Evolutionary conservation across 2,797 vertebrate species (phyloP), one percentile per base, ranked within the genome.

Genomic region (Chloroceryle inda): DNA sequence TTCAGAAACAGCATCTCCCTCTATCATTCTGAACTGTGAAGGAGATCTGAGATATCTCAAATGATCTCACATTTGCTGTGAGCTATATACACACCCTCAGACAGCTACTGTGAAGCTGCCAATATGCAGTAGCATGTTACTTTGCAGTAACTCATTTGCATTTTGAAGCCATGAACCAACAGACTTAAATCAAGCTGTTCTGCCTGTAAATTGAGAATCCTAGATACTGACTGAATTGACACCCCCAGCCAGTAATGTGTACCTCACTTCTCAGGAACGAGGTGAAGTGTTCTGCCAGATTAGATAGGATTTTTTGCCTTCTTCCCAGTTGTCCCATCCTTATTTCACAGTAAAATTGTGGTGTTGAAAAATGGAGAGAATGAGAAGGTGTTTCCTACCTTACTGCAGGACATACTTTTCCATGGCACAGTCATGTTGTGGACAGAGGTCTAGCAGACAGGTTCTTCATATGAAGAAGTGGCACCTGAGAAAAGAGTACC

Each of bases 141-240:
- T 31, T 79, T 85, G 89, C 45, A 91, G 64, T 95, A 92, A 77
- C 61, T 94, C 72, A 83, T 91, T 91, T 68, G 53, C 22, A 5
- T 90, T 95, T 88, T 89, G 82, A 92, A 95, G 76, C 56, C 45
- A 71, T 35, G 69, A 92, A 62, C 61, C 85, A 97, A 88, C 56
- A 95, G 75, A 75, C 45, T 84, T 94, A 88, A 94, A 91, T 95
- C 87, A 94, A 89, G 61, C 68, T 95, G 87, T 83, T 89, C 76
- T 91, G 64, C 50, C 66, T 74, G 53, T 83, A 89, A 92, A 86
- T 72, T 50, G 62, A 88, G 82, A 83, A 63, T 84, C 53, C 20
- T 81, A 27, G 72, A 82, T 75, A 50, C 79, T 8, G 38, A 92
- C n/a, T n/a, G n/a, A 62, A 23, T 58, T 85, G 76, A 78, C 76